A percentile compares a stretch with the other conserved stretches of the same genome.
These are phyloP conservation scores for Lepus timidus DNA, from an alignment of 2,113 vertebrate genomes.

Conservation along the genomic window DNA sequence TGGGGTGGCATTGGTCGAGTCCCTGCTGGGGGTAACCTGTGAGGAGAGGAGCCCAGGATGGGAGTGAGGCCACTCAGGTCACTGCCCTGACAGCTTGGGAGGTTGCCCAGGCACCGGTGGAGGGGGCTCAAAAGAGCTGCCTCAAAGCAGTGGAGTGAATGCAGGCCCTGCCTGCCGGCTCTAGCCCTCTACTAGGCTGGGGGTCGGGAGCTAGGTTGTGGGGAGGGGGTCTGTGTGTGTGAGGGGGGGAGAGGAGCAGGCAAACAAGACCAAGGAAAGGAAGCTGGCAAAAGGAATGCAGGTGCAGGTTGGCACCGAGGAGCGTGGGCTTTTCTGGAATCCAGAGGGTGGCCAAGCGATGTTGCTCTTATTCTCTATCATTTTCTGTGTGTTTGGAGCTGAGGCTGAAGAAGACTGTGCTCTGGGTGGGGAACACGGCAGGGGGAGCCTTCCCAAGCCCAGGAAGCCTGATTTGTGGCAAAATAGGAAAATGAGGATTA, in stretches of 20 bases:
- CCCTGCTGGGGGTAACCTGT: neutral
- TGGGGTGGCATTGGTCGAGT: neutral
- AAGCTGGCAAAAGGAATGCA: too few relatives aligned
- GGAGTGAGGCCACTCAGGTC: rapidly evolving
- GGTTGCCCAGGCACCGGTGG: too few relatives aligned
- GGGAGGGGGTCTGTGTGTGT: neutral
- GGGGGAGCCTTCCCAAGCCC: neutral
- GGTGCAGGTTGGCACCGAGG: rapidly evolving
- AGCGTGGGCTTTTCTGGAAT: neutral
- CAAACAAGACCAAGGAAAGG: neutral
- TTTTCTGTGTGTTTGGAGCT: neutral
- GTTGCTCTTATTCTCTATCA: neutral
- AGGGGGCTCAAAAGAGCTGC: too few relatives aligned
- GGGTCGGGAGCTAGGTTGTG: too few relatives aligned
- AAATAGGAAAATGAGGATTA: too few relatives aligned
- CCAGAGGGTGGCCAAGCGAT: neutral
- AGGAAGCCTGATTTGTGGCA: too few relatives aligned
- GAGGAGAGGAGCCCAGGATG: neutral
- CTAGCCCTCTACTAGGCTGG: too few relatives aligned
- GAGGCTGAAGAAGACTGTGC: neutral
- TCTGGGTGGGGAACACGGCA: too few relatives aligned
- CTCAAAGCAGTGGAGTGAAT: too few relatives aligned
- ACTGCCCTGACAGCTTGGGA: neutral
- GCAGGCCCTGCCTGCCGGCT: too few relatives aligned
- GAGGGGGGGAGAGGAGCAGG: too few relatives aligned